These are phyloP conservation scores for Sorex maritimensis DNA, from an alignment of 2,797 vertebrate species.

Conservation along the genomic window DNA sequence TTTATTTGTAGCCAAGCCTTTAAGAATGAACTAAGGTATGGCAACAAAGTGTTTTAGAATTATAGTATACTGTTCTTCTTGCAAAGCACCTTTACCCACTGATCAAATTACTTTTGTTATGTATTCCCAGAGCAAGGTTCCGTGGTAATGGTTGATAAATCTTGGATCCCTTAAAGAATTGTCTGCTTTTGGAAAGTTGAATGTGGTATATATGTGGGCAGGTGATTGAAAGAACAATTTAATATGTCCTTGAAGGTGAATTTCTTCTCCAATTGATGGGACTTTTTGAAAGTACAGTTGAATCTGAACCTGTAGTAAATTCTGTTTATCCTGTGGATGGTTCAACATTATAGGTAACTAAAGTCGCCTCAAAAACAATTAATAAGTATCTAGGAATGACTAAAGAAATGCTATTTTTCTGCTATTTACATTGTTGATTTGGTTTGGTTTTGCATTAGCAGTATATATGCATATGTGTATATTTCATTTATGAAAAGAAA, in stretches of 20 bases:
- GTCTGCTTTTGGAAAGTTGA: background rate
- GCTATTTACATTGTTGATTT: background rate
- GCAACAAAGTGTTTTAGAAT: too few relatives aligned
- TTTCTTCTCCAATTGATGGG: background rate
- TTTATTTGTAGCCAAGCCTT: background rate
- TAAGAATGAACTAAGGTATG: background rate
- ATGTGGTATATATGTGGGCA: accelerated
- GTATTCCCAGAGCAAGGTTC: background rate
- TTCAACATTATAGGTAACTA: background rate
- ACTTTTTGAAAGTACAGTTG: background rate
- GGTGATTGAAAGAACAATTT: background rate
- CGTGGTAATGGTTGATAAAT: background rate
- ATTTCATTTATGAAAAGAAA: background rate
- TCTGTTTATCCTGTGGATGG: background rate
- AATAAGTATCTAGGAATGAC: background rate
- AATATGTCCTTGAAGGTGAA: background rate
- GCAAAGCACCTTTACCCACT: background rate
- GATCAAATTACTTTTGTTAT: background rate
- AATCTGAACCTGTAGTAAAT: background rate
- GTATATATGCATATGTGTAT: too few relatives aligned
- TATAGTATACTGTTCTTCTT: too few relatives aligned
- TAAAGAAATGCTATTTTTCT: background rate
- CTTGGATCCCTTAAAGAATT: background rate
- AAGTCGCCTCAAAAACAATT: background rate
- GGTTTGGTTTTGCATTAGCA: too few relatives aligned